Conservation (phyloP, 2,888 invertebrate genomes). For the Bursaphelenchus okinawaensis region DNA sequence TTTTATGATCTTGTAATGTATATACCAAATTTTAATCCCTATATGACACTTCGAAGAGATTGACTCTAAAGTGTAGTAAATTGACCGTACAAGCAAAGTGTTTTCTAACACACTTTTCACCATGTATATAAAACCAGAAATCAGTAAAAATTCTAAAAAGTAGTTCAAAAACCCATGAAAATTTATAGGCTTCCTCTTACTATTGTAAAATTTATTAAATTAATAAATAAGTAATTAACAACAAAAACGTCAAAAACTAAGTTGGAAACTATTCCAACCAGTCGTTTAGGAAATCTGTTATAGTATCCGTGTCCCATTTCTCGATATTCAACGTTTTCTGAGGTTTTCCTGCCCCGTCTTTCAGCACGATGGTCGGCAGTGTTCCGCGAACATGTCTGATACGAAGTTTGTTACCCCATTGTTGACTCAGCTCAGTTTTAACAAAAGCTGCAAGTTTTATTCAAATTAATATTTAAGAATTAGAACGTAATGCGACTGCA, state of each 20-base stretch:
- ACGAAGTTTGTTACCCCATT: slow-evolving; percentile 74
- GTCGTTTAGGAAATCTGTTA: slow-evolving; percentile 88
- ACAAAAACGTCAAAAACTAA: not conserved
- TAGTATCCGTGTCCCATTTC: slow-evolving; percentile 85
- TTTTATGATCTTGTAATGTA: too few species aligned
- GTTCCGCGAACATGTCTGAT: slow-evolving; percentile 81
- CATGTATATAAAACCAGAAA: too few species aligned
- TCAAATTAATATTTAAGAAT: too few species aligned
- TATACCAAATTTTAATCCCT: too few species aligned
- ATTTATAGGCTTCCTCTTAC: not conserved
- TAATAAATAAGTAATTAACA: not conserved
- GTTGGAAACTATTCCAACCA: slow-evolving; percentile 65
- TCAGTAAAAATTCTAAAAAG: too few species aligned
- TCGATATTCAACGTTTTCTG: slow-evolving; percentile 76
- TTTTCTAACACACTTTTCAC: too few species aligned
- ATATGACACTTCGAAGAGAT: too few species aligned
- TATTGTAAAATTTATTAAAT: not conserved
- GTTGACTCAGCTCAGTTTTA: slow-evolving; percentile 80
- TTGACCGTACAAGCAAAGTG: too few species aligned
- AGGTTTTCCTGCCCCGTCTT: slow-evolving; percentile 65
- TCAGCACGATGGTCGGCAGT: slow-evolving; percentile 84
- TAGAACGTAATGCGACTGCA: too few species aligned
- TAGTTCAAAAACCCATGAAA: not conserved
- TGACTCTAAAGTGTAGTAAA: too few species aligned
- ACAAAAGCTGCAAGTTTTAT: slow-evolving; percentile 84